Percentiles rank a stretch among this genome's conserved stretches.
phyloP scores from a whole-genome alignment of 2,113 vertebrate species.

The Leiothrix lutea region DNA sequence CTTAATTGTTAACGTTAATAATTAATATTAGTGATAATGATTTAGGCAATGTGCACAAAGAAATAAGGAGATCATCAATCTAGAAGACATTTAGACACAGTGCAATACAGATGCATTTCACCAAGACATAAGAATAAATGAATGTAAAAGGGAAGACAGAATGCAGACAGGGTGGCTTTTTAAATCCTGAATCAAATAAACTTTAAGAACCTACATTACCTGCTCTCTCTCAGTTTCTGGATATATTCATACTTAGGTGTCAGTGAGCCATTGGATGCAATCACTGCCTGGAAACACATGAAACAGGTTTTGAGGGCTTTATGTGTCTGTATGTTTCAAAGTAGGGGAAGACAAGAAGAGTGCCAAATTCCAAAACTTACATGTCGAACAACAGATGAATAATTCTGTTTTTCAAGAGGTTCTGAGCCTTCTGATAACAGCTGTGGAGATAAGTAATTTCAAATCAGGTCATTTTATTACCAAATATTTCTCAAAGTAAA shows the following conservation, averaged over 20 bases:
- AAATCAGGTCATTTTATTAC: neutral
- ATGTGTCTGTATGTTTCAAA: neutral
- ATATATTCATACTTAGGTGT: constrained; percentile 96
- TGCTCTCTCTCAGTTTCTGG: constrained; percentile 87
- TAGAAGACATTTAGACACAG: neutral
- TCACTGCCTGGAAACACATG: constrained; percentile 84
- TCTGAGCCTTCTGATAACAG: constrained; percentile 87
- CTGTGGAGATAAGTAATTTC: constrained; percentile 68
- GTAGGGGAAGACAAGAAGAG: neutral
- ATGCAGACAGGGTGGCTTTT: neutral
- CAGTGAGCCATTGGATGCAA: constrained; percentile 91
- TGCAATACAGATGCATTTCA: neutral
- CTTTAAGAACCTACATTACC: constrained; percentile 71
- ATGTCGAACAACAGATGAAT: constrained; percentile 89
- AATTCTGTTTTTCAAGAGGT: constrained; percentile 86
- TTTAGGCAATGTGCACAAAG: neutral
- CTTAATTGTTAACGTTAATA: too few species aligned
- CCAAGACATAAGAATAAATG: neutral
- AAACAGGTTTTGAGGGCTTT: neutral
- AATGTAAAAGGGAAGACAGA: neutral
- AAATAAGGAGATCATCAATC: neutral
- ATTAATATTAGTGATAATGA: neutral
- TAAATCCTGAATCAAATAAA: neutral
- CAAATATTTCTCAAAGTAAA: neutral
- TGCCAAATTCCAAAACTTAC: constrained; percentile 76